Evolutionary conservation across 2,797 vertebrate species (phyloP), one percentile per base, ranked within the genome.

Genomic region (Anguilla pacifica): DNA sequence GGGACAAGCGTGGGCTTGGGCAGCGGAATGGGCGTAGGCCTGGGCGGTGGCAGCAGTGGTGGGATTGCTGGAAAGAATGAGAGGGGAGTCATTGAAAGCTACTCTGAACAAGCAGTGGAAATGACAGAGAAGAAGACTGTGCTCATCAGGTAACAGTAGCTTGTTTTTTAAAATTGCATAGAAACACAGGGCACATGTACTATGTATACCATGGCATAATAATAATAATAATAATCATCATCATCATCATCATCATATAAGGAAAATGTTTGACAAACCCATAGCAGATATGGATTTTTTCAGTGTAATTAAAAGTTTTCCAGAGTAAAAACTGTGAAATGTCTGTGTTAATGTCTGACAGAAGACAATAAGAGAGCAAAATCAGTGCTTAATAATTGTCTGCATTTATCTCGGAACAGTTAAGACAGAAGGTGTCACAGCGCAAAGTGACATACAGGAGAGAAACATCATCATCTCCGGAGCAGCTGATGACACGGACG

Each of bases 41-140:
- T 35, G 81, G 70, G 53, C 49, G 39, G 1, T 5, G 87, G 53
- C 87, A 88, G 28, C 19, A 28, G 31, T 7, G 31, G 13, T 11
- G 43, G 46, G 15, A 51, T 15, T 28, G 88, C 90, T 35, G 91
- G 87, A 51, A 13, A 49, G 46, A 22, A 67, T 35, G 22, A 79
- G 39, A 55, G 11, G 31, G 87, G 55, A 51, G 91, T 89, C 86
- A 86, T 72, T 9, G 93, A 95, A 15, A 81, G 87, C 90, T 94
- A 93, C 72, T 81, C 91, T 70, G 95, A 93, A 83, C 95, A 96
- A 90, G 94, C 95, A 49, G 94, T 96, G 90, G 96, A 97, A 90
- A 92, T 93, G 92, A 96, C 94, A 0, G 95, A 96, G 92, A 95
- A 94, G 87, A 96, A 95, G 92, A 96, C 96, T 7, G 94, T 96